These are phyloP conservation scores for Heliconius ismenius DNA, from an alignment of 2,888 invertebrate species.

Conservation along the genomic window DNA sequence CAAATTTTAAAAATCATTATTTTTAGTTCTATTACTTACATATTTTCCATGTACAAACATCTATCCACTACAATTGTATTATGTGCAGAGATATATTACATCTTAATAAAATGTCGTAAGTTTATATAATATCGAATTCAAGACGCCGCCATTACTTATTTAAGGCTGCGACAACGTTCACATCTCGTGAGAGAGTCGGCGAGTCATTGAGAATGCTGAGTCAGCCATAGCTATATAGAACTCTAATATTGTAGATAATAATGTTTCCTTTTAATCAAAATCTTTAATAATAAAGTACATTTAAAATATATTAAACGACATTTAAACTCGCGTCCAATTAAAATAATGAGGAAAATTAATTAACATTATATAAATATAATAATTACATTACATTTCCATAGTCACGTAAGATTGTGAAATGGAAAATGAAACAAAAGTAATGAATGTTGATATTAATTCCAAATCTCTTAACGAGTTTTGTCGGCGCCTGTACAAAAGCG, in stretches of 20 bases:
- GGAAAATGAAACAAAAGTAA: slow-evolving; percentile 5
- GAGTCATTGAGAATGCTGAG: slow-evolving; percentile 63
- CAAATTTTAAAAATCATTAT: too few relatives aligned
- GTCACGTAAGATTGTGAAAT: not conserved
- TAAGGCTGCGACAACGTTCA: slow-evolving; percentile 29
- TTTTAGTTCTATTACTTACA: too few relatives aligned
- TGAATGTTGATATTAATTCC: slow-evolving; percentile 32
- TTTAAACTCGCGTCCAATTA: not conserved
- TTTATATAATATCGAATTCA: not conserved
- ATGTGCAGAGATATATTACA: too few relatives aligned
- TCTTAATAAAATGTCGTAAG: not conserved
- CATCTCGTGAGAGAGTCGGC: slow-evolving; percentile 67
- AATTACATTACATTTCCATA: not conserved
- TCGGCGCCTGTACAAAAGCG: slow-evolving; percentile 60
- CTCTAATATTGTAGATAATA: slow-evolving; percentile 24
- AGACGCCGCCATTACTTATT: slow-evolving; percentile 37
- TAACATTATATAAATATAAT: not conserved
- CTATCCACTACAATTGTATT: too few relatives aligned
- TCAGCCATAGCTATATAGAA: slow-evolving; percentile 52
- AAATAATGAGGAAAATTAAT: not conserved
- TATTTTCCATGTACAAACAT: too few relatives aligned
- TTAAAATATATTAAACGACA: not conserved
- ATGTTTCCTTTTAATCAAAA: not conserved
- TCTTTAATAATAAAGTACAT: too few relatives aligned
- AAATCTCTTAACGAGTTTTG: slow-evolving; percentile 46